Evolutionary conservation across 2,113 vertebrate species (phyloP).

Genomic region (Willisornis vidua): DNA sequence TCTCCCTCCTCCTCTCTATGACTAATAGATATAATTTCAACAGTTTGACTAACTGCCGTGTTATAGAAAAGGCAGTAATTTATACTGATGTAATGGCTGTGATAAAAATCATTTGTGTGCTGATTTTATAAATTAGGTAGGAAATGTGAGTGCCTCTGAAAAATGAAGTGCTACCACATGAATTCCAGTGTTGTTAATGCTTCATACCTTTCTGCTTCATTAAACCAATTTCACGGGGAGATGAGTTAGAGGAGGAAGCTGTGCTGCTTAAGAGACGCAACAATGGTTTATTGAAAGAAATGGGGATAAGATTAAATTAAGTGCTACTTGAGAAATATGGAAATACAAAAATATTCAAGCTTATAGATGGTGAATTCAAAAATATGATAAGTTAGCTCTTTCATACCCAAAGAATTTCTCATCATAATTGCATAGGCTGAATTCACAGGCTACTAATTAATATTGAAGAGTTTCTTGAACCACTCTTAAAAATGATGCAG

Average conservation of each 20-base stretch:
- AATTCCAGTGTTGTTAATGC: slow-evolving; percentile 98
- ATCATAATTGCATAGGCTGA: slow-evolving; percentile 75
- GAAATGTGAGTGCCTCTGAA: slow-evolving; percentile 90
- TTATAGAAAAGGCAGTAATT: slow-evolving; percentile 88
- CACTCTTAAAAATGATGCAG: slow-evolving; percentile 54
- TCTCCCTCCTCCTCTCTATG: slow-evolving; percentile 51
- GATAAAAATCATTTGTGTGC: slow-evolving; percentile 97
- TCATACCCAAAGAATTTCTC: slow-evolving; percentile 73
- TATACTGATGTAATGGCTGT: slow-evolving; percentile 93
- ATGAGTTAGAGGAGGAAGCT: slow-evolving; percentile 99
- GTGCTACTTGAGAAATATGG: slow-evolving; percentile 97
- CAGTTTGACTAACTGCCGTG: slow-evolving; percentile 81
- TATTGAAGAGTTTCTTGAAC: slow-evolving; percentile 74
- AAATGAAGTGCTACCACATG: slow-evolving; percentile 94
- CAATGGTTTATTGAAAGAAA: slow-evolving; percentile 99
- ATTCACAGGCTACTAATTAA: slow-evolving; percentile 80
- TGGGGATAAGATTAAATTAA: slow-evolving; percentile 98
- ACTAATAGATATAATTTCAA: slow-evolving; percentile 81
- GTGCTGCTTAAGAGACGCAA: slow-evolving; percentile 90
- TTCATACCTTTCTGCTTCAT: slow-evolving; percentile 99
- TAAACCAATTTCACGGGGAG: slow-evolving; percentile 99
- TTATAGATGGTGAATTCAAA: slow-evolving; percentile 80
- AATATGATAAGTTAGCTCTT: slow-evolving; percentile 82
- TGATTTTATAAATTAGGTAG: slow-evolving; percentile 94
- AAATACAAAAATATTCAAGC: slow-evolving; percentile 83